Evolutionary conservation across 2,113 vertebrate genomes (phyloP).

Genomic region (Capreolus pygargus): DNA sequence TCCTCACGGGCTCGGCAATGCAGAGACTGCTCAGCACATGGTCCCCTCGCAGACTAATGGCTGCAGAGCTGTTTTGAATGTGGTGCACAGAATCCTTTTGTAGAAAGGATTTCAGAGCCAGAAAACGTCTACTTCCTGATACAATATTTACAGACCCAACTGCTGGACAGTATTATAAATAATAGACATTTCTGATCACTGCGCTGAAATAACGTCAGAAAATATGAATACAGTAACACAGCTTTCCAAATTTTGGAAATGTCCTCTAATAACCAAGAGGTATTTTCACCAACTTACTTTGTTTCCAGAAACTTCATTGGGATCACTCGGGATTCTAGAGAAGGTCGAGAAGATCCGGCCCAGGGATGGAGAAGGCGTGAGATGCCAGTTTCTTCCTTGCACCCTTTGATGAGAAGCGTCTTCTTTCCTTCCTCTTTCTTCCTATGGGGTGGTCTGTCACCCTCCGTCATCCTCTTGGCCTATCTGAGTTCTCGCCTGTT

Average conservation of each 20-base stretch:
- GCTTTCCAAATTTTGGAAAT: neutral
- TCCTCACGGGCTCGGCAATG: rapidly evolving
- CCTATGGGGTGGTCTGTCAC: neutral
- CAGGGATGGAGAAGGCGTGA: neutral
- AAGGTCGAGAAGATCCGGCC: neutral
- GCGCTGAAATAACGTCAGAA: neutral
- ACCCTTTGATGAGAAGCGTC: neutral
- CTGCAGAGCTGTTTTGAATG: neutral
- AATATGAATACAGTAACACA: neutral
- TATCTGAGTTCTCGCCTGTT: neutral
- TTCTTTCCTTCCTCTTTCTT: neutral
- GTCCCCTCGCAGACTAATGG: neutral
- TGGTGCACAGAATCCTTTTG: neutral
- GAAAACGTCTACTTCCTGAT: neutral
- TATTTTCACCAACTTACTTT: neutral
- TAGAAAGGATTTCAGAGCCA: neutral
- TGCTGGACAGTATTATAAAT: neutral
- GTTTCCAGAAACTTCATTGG: neutral
- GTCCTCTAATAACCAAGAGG: neutral
- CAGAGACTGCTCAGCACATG: neutral
- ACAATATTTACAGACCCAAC: neutral
- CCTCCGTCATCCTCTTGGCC: neutral
- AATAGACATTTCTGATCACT: neutral
- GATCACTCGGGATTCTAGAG: neutral
- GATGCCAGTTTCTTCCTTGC: neutral